phyloP scores from a whole-genome alignment of 2,888 invertebrate species.

The Heterodera filipjevi region DNA sequence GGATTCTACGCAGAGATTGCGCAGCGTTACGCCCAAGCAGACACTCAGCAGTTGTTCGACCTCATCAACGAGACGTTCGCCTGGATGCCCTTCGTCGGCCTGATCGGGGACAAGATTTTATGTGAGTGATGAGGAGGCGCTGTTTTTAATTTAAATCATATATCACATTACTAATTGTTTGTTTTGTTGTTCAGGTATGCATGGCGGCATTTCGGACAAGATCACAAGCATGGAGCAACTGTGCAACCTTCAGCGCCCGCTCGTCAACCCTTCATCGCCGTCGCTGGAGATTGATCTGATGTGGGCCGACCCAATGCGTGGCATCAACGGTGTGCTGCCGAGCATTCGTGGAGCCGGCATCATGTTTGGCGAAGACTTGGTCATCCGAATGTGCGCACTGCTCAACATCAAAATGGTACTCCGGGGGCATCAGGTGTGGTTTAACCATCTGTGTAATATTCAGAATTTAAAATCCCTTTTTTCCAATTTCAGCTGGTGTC shows the following conservation, averaged over 20 bases:
- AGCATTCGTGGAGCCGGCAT: constrained; percentile 70
- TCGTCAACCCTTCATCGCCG: constrained; percentile 49
- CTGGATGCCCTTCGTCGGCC: too few species aligned
- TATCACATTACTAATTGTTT: too few species aligned
- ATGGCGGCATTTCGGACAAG: constrained; percentile 59
- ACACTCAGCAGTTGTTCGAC: too few species aligned
- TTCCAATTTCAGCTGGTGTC: too few species aligned
- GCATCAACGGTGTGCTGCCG: constrained; percentile 54
- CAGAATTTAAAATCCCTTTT: too few species aligned
- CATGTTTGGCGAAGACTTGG: constrained; percentile 71
- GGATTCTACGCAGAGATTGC: constrained; percentile 23
- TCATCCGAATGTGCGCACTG: constrained; percentile 49
- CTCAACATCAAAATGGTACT: too few species aligned
- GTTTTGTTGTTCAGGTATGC: constrained; percentile 23
- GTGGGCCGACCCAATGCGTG: constrained; percentile 46
- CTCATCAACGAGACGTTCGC: too few species aligned
- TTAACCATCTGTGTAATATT: too few species aligned
- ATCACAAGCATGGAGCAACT: constrained; percentile 46
- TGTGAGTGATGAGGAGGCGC: too few species aligned
- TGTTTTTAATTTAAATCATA: too few species aligned
- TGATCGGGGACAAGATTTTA: too few species aligned
- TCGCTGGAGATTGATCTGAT: constrained; percentile 53
- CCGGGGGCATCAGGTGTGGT: too few species aligned
- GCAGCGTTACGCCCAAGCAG: background rate
- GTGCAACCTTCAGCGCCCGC: constrained; percentile 39